Evolutionary conservation across 1,140 invertebrate species (phyloP).

Genomic region (Drosophila pandora): DNA sequence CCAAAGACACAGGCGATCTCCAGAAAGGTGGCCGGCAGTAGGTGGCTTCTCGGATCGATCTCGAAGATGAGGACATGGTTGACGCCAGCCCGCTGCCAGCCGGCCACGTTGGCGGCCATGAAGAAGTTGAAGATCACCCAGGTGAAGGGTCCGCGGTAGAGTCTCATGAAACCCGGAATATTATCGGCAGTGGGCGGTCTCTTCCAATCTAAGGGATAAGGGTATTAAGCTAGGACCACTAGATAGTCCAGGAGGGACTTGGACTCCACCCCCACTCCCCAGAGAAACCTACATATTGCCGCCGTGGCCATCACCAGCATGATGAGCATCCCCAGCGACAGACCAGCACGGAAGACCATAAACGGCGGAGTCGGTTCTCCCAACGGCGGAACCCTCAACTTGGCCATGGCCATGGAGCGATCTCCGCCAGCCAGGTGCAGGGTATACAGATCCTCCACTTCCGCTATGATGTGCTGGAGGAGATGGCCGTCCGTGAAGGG

Average conservation of each 20-base stretch:
- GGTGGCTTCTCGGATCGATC: constrained; percentile 90
- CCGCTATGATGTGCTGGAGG: constrained; percentile 85
- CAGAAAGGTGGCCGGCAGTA: constrained; percentile 88
- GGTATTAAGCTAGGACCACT: constrained; percentile 72
- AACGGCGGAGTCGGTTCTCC: constrained; percentile 87
- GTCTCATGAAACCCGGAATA: constrained; percentile 49
- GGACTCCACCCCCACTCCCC: no score
- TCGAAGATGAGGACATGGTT: constrained; percentile 93
- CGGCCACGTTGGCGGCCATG: constrained; percentile 89
- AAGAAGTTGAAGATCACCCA: constrained; percentile 89
- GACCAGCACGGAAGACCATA: constrained; percentile 87
- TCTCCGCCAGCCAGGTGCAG: constrained; percentile 88
- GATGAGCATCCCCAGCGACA: constrained; percentile 87
- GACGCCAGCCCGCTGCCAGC: constrained; percentile 89
- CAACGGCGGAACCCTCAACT: constrained; percentile 89
- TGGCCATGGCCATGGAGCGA: constrained; percentile 88
- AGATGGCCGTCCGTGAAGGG: constrained; percentile 44
- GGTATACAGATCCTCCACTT: constrained; percentile 88
- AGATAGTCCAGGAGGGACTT: constrained; percentile 50
- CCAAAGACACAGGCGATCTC: constrained; percentile 89
- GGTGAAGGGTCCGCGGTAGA: constrained; percentile 89
- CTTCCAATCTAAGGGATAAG: constrained; percentile 73
- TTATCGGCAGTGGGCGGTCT: constrained; percentile 33
- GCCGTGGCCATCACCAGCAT: constrained; percentile 85
- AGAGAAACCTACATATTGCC: constrained; percentile 50